Base-by-base conservation (phyloP, 2,797 vertebrate genomes). In the Sphenopsis melanotis region DNA sequence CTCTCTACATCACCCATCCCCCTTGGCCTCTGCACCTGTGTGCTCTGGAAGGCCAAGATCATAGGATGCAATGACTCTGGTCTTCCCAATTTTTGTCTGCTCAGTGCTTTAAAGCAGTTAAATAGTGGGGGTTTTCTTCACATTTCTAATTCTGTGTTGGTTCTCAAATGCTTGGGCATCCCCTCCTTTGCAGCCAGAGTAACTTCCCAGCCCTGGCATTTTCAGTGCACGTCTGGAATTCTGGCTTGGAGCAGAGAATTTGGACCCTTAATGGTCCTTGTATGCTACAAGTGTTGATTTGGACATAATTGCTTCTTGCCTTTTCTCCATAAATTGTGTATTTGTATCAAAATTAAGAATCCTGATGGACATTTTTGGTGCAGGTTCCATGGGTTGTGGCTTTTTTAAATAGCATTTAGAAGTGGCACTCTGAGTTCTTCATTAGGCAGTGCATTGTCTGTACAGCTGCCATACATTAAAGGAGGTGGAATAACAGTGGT, bases 281-380 rank as follows among this genome's bases (percentile, higher is more conserved):
- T 3, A 0, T 47, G 69, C 49, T 76, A n/a, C 37, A 86, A 32
- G 3, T 55, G 22, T 47, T 79, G 61, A 27, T 76, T 76, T 86
- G 29, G 27, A 80, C 0, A 0, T 34, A 60, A 37, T 60, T 0
- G 0, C 55, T 50, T 41, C 44, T 82, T 66, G 79, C 15, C 9
- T 49, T 90, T 88, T 90, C 61, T 81, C 61, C 55, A 27, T 66
- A 24, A 37, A 39, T 20, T 32, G 11, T 65, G 18, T 41, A 30
- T 65, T 52, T 77, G 10, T 41, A 56, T 63, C 27, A 88, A 84
- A 88, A 36, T 23, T 41, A 81, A 79, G 32, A 83, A 56, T 71
- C 39, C 26, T 59, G 29, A 14, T 0, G 5, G 41, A 14, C 89
- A 68, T 64, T 85, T 82, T 93, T 80, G 74, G 53, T n/a, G 39